Evolutionary conservation across 1,140 invertebrate species (phyloP), one percentile per base, ranked within the genome.

Genomic region (Drosophila repletoides): DNA sequence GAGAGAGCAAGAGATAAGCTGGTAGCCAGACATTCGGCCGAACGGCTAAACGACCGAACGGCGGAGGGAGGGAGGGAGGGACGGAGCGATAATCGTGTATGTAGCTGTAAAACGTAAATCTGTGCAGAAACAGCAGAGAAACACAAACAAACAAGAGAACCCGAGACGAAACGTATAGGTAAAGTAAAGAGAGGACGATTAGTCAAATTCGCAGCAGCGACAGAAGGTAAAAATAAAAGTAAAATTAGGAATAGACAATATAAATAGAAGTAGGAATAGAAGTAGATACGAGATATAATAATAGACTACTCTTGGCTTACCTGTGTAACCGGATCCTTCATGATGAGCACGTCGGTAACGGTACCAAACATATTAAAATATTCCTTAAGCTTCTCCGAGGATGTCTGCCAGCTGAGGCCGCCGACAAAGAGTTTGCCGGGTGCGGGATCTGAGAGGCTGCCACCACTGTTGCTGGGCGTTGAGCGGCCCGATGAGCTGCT

Each of bases 261-360:
- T n/a, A 40, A 12, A 33, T 10, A 22, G 10, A 45, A 46, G 9
- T n/a, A 12, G 12, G 10, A 46, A 58, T 40, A 34, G 29, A 52
- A 51, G 24, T 36, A 14, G n/a, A 38, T 29, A 38, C 3, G 19
- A 29, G 22, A 29, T 26, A 14, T 17, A 26, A 6, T 31, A 10
- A 45, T 33, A 41, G 64, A 72, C 60, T 61, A 41, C 66, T 41
- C 15, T 65, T 48, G 58, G 59, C 72, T 91, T 92, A 97, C 96
- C 95, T 97, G 96, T 63, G 96, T 97, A 9, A 97, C 94, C 1
- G 96, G 96, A 92, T 97, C 96, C 92, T 97, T 97, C 96, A 97
- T 97, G 77, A 97, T 97, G 41, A 97, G 93, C 36, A 97, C 96
- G 89, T 97, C 96, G n/a, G 96, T 96, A 58, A 97, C 96, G 2